phyloP scores from a whole-genome alignment of 2,113 vertebrate genomes.

The Micromys minutus region DNA sequence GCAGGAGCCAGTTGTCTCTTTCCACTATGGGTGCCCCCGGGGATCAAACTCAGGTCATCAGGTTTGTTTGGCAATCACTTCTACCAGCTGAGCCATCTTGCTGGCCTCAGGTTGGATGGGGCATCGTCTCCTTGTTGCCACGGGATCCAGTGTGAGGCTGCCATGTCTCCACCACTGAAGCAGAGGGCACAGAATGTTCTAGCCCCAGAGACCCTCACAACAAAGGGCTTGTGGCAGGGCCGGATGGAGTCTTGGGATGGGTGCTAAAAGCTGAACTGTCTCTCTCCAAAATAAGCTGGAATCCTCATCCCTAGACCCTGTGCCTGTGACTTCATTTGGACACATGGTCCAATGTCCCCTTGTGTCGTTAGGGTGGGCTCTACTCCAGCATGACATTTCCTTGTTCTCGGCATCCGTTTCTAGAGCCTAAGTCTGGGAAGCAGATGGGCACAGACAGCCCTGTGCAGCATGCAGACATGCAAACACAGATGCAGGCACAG shows the following conservation, averaged over 20 bases:
- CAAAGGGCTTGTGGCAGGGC: not conserved
- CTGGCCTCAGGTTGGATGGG: no score
- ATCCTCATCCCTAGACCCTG: not conserved
- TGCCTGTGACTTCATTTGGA: not conserved
- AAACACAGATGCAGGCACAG: not conserved
- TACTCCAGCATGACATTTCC: fast-evolving
- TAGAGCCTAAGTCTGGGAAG: not conserved
- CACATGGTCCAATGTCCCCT: not conserved
- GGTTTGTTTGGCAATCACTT: not conserved
- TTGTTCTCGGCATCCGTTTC: not conserved
- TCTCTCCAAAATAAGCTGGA: not conserved
- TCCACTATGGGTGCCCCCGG: not conserved
- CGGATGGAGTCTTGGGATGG: not conserved
- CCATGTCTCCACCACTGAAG: not conserved
- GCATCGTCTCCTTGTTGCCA: no score
- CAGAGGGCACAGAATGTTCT: not conserved
- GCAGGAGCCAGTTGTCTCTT: not conserved
- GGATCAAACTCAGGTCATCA: not conserved
- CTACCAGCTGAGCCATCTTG: not conserved
- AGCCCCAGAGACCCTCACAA: no score
- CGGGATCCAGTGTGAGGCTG: no score
- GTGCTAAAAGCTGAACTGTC: fast-evolving
- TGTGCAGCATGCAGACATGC: not conserved
- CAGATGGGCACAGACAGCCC: not conserved
- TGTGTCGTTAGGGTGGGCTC: not conserved